Conservation (phyloP, 2,113 vertebrate genomes). For the Panthera tigris region DNA sequence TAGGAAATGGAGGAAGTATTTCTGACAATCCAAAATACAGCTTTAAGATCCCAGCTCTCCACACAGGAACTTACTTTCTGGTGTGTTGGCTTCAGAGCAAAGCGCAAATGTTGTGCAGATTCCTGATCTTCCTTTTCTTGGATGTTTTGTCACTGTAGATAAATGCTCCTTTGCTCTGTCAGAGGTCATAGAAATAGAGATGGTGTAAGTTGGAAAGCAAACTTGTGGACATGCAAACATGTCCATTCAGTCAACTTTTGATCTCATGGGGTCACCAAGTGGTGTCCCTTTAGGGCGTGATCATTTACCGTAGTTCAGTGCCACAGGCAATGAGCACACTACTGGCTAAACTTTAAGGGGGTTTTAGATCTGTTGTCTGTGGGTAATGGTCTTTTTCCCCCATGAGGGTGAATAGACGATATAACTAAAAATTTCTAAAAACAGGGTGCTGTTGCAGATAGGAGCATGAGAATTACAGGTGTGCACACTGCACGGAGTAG, state of each 20-base stretch:
- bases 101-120: not conserved
- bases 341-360: not conserved
- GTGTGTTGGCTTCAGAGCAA: not conserved
- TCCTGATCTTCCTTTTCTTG: not conserved
- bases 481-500: not conserved
- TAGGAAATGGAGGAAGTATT: not conserved
- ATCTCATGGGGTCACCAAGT: accelerated
- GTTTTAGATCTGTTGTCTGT: not conserved
- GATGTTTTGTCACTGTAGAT: not conserved
- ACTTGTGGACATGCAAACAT: accelerated
- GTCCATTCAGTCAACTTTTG: not conserved
- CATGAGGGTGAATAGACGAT: not conserved
- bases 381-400: not conserved
- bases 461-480: not conserved
- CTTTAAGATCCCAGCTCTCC: not conserved
- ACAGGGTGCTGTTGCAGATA: not conserved
- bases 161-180: not conserved
- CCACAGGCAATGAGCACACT: not conserved
- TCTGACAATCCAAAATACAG: not conserved
- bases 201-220: not conserved
- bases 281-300: no score
- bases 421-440: not conserved
- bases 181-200: not conserved
- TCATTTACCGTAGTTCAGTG: not conserved
- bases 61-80: not conserved